Conservation (phyloP, 92 coral and sea anemone species). For the Paramuricea clavata region DNA sequence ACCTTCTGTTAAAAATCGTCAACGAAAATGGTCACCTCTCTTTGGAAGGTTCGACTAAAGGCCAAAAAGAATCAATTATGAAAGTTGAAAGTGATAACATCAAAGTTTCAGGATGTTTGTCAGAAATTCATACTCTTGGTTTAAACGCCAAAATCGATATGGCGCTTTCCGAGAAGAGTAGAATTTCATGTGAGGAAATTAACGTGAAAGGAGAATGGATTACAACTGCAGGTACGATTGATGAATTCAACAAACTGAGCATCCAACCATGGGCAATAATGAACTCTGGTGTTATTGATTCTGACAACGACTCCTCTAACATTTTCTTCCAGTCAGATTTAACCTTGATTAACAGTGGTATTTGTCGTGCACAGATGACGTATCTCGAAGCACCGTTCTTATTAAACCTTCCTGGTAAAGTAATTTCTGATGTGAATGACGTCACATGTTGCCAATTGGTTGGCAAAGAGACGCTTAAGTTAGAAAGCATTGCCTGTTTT, state of each 20-base stretch:
- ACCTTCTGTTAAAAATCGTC: constrained; percentile 47
- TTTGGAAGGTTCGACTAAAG: constrained; percentile 61
- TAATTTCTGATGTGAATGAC: constrained; percentile 65
- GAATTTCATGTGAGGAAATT: constrained; percentile 66
- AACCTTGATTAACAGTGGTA: constrained; percentile 75
- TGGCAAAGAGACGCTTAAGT: constrained; percentile 58
- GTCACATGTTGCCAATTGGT: constrained; percentile 65
- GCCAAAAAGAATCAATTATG: constrained; percentile 53
- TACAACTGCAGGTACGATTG: constrained; percentile 69
- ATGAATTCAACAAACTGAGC: constrained; percentile 54
- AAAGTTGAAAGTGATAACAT: constrained; percentile 57
- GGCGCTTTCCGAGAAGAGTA: constrained; percentile 56
- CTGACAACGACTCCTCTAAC: constrained; percentile 49
- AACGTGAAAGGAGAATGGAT: constrained; percentile 74
- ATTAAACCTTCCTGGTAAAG: constrained; percentile 68
- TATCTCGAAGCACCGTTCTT: constrained; percentile 72
- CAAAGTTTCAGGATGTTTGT: constrained; percentile 58
- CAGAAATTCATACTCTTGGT: constrained; percentile 49
- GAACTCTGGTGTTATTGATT: constrained; percentile 70
- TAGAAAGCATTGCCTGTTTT: constrained; percentile 76
- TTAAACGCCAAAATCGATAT: constrained; percentile 57
- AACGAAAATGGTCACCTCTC: constrained; percentile 60
- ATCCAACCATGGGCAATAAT: constrained; percentile 74
- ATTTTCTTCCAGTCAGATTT: constrained; percentile 65
- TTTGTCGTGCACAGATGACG: constrained; percentile 69